Percentiles rank a stretch among this genome's conserved stretches.
phyloP scores from a whole-genome alignment of 1,140 invertebrate genomes.

The Neuroterus valhalla region DNA sequence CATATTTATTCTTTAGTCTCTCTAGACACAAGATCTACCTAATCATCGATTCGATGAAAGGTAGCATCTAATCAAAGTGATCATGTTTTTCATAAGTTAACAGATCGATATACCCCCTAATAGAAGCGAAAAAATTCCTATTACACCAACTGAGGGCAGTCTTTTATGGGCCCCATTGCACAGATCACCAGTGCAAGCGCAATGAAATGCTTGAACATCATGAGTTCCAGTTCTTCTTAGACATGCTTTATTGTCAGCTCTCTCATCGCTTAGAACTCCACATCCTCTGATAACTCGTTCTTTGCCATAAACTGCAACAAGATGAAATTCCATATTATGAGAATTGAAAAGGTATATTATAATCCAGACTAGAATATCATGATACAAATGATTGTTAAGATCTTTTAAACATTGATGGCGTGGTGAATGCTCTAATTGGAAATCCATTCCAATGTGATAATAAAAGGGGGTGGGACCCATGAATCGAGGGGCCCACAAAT shows the following conservation, averaged over 20 bases:
- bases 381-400: too few species aligned
- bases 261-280: conserved; percentile 81
- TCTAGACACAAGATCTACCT: not conserved
- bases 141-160: conserved; percentile 41
- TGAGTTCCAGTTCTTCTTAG: conserved; percentile 82
- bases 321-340: conserved; percentile 5
- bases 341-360: not conserved
- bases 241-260: conserved; percentile 78
- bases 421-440: too few species aligned
- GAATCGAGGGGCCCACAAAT: too few species aligned
- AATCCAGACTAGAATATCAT: too few species aligned
- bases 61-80: conserved; percentile 13
- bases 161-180: conserved; percentile 78
- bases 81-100: not conserved
- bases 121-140: conserved; percentile 14
- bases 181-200: conserved; percentile 83
- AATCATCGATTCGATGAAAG: not conserved
- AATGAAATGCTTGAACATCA: conserved; percentile 84
- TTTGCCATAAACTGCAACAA: conserved; percentile 83
- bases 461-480: too few species aligned
- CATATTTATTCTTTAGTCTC: not conserved
- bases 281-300: conserved; percentile 83
- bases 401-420: too few species aligned
- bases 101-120: conserved; percentile 12
- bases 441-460: too few species aligned